A percentile compares a stretch with the other conserved stretches of the same genome.
Conservation (phyloP, 2,797 vertebrate species). For the Alcedo atthis region DNA sequence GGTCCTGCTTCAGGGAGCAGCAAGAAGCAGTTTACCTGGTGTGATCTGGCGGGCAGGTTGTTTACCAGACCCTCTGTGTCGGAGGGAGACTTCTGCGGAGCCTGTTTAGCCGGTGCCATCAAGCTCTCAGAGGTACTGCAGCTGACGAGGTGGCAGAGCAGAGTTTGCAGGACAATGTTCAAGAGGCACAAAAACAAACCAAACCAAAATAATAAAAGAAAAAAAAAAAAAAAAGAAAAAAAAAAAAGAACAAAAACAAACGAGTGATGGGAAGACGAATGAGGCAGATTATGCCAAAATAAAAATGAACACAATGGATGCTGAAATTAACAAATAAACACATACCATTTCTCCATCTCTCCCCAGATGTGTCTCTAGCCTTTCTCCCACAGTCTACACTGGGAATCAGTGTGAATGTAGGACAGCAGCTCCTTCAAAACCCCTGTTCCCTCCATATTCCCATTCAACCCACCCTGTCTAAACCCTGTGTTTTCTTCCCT, state of each 20-base stretch:
- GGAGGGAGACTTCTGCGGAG: constrained; percentile 89
- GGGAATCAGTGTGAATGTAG: neutral
- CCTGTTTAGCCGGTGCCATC: constrained; percentile 88
- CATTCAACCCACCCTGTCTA: neutral
- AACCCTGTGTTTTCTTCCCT: neutral
- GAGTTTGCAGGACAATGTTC: constrained; percentile 74
- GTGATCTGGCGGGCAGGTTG: constrained; percentile 86
- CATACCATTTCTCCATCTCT: constrained; percentile 36
- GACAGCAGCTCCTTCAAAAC: neutral
- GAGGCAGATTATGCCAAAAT: constrained; percentile 53
- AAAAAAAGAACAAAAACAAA: constrained; percentile 50
- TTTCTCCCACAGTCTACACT: neutral
- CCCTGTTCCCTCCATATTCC: neutral
- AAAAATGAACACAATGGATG: constrained; percentile 55
- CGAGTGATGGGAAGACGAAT: constrained; percentile 61
- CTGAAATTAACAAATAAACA: constrained; percentile 12
- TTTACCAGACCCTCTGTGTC: constrained; percentile 88
- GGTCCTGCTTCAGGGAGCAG: constrained; percentile 23
- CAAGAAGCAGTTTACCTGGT: constrained; percentile 88
- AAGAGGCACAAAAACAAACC: constrained; percentile 44
- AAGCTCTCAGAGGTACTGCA: constrained; percentile 90
- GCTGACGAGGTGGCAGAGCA: constrained; percentile 81
- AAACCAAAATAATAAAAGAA: too few relatives aligned
- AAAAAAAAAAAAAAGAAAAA: neutral
- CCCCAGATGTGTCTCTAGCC: neutral